Base-by-base conservation (phyloP, 1,140 invertebrate genomes). In the Lasaia peninsularis region DNA sequence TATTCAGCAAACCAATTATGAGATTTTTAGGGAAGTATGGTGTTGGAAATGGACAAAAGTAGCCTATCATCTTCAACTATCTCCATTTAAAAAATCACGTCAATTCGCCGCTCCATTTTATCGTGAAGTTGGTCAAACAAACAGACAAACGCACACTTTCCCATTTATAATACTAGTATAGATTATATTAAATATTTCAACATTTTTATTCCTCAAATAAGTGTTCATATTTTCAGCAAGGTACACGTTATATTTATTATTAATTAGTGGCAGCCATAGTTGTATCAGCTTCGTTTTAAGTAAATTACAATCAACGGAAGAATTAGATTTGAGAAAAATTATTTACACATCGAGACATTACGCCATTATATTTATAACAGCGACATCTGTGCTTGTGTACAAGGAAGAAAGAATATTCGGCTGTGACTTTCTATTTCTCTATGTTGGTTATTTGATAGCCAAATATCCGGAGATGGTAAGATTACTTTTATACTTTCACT, bases 391-490 rank as follows among this genome's bases (percentile, higher is more conserved):
- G 6, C 34, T 80, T n/a, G 1, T 73, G 14, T 72, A 67, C 32
- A 58, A 59, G 1, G 55, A 70, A 4, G 63, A 73, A 32, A 67
- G 48, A 20, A 9, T 78, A 5, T 57, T 75, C 0, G 52, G 37
- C 8, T 57, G 71, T 24, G 73, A 81, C 1, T 78, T 83, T 52
- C 21, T 72, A 5, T 56, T 71, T 11, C 44, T 82, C 1, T 74
- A 71, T 14, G 60, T 75, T 5, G 81, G 60, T 2, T 65, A 67
- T 20, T 51, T 80, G 2, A 49, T 77, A 9, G 24, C 54, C 0
- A 71, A 73, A 20, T 79, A 76, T 64, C 54, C 69, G 7, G 65
- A 78, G 53, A 65, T 69, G 54, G 80, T 80, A 18, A 74, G 69
- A 58, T 21, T 65, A 24, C 51, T 35, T 21, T 64, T 32, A 12